phyloP scores from a whole-genome alignment of 2,888 invertebrate species.

The Orthosia gothica region DNA sequence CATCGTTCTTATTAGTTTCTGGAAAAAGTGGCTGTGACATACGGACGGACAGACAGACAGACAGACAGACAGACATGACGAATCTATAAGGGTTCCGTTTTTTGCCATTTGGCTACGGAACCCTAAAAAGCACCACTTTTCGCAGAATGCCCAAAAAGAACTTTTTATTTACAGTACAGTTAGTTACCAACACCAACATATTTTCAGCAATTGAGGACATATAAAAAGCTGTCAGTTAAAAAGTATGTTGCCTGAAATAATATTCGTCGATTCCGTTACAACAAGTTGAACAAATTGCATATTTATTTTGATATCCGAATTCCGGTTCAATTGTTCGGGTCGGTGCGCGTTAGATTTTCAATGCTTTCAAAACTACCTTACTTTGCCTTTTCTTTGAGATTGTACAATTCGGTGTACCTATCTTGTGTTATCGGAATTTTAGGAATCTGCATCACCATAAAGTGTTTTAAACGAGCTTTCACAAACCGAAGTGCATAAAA shows the following conservation, averaged over 20 bases:
- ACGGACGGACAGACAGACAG: too few species aligned
- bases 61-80: too few species aligned
- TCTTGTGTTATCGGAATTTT: not conserved
- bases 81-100: too few species aligned
- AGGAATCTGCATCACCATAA: too few species aligned
- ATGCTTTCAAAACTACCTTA: constrained; percentile 2
- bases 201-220: not conserved
- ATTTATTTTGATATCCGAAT: constrained; percentile 19
- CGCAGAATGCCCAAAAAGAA: not conserved
- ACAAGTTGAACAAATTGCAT: constrained; percentile 30
- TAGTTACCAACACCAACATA: constrained; percentile 9
- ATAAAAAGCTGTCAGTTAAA: constrained; percentile 1
- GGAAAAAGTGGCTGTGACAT: too few species aligned
- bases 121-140: not conserved
- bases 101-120: too few species aligned
- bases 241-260: constrained; percentile 14
- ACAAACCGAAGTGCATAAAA: too few species aligned
- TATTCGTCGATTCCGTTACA: constrained; percentile 3
- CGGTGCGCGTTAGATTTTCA: not conserved
- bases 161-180: not conserved
- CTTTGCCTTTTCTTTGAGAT: constrained; percentile 4
- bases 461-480: too few species aligned
- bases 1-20: too few species aligned
- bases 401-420: not conserved
- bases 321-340: constrained; percentile 1